These are phyloP conservation scores for Ceyx cyanopectus DNA, from an alignment of 2,113 vertebrate species.

Conservation along the genomic window DNA sequence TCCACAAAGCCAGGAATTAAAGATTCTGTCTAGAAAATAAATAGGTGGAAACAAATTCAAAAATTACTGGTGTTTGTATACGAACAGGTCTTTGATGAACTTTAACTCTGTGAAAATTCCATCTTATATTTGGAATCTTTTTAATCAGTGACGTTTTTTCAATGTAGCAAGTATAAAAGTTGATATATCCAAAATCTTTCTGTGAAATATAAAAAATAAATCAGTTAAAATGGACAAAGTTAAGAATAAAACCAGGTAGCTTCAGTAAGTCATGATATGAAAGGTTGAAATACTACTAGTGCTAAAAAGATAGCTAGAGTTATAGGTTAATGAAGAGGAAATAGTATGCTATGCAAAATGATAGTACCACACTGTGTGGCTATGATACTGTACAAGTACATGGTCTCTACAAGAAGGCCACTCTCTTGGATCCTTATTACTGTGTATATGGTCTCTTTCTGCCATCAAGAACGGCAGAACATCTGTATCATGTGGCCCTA, in stretches of 20 bases:
- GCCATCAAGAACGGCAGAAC: not conserved
- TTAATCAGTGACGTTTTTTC: not conserved
- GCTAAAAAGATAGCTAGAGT: not conserved
- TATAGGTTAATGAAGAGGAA: not conserved
- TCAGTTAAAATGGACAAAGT: not conserved
- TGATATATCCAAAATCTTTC: not conserved
- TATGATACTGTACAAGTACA: not conserved
- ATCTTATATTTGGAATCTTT: not conserved
- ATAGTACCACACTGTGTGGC: not conserved
- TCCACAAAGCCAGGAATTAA: not conserved
- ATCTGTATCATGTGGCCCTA: not conserved
- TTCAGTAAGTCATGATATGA: not conserved
- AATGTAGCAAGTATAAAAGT: not conserved
- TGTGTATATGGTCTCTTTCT: not conserved
- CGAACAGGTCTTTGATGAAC: not conserved
- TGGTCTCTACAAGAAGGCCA: not conserved
- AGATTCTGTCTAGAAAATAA: not conserved
- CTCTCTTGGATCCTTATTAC: not conserved
- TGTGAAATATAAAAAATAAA: not conserved
- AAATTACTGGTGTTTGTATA: accelerated
- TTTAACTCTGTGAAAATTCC: not conserved
- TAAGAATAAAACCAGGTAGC: not conserved
- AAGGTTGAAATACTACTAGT: not conserved
- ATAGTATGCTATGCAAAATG: accelerated
- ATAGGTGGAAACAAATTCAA: not conserved